phyloP scores from a whole-genome alignment of 2,888 invertebrate species.

The Eristalis intricaria region DNA sequence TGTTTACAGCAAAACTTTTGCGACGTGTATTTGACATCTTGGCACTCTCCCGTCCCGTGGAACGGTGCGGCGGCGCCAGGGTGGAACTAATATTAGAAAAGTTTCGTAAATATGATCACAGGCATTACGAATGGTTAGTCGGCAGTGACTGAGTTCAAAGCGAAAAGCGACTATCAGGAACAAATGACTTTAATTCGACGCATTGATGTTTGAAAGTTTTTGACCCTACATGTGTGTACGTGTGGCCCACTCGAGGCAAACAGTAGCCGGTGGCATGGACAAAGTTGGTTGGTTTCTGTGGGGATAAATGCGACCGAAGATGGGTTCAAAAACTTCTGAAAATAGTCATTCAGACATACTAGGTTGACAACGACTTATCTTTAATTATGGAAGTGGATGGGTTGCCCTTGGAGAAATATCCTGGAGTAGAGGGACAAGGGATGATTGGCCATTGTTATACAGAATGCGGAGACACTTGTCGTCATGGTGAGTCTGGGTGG shows the following conservation, averaged over 20 bases:
- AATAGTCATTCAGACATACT: background rate
- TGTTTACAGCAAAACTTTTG: background rate
- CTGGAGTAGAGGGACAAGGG: background rate
- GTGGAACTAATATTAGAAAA: background rate
- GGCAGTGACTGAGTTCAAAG: background rate
- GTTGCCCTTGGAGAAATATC: background rate
- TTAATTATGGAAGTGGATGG: background rate
- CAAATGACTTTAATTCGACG: background rate
- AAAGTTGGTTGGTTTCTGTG: background rate
- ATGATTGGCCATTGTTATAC: background rate
- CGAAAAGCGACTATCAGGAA: background rate
- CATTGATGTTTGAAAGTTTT: background rate
- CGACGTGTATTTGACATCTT: background rate
- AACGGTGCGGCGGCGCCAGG: no score
- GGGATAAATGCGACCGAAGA: background rate
- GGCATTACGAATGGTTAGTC: background rate
- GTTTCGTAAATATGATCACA: background rate
- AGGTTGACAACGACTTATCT: background rate
- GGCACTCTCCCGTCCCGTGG: background rate
- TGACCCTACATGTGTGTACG: background rate
- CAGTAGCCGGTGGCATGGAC: background rate
- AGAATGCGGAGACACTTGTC: background rate
- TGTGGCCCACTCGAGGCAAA: background rate
- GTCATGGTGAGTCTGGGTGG: background rate
- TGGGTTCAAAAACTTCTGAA: background rate